Conservation (phyloP, 1,140 invertebrate species). For the Temnothorax nylanderi region DNA sequence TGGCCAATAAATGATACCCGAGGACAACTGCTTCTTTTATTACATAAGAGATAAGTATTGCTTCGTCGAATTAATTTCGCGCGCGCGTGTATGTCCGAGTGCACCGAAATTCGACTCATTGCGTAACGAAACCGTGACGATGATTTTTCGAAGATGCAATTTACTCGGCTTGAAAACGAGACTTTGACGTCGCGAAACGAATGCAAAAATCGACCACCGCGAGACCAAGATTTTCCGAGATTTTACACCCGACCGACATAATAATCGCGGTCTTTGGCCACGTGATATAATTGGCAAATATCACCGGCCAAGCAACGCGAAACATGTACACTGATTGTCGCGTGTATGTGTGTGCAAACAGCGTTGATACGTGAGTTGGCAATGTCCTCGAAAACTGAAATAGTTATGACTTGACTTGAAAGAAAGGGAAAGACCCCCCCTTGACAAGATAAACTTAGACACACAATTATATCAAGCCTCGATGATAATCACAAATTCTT, state of each 20-base stretch:
- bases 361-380: conserved; percentile 11
- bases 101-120: conserved; percentile 29
- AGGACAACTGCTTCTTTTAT: conserved; percentile 37
- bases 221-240: conserved; percentile 24
- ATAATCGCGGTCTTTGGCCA: conserved; percentile 63
- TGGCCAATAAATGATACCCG: background rate
- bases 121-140: conserved; percentile 28
- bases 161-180: background rate
- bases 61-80: conserved; percentile 22
- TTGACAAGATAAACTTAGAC: background rate
- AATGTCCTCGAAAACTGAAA: conserved; percentile 76
- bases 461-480: conserved; percentile 4
- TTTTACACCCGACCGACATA: conserved; percentile 43
- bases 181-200: background rate
- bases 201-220: conserved; percentile 25
- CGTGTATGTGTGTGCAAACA: background rate
- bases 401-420: conserved; percentile 72
- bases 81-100: background rate
- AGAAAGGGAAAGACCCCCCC: conserved; percentile 32
- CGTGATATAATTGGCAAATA: conserved; percentile 72
- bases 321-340: conserved; percentile 1
- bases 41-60: conserved; percentile 49
- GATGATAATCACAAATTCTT: background rate
- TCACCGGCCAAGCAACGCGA: conserved; percentile 52
- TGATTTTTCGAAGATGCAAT: background rate